Conservation (phyloP, 2,797 vertebrate genomes). For the Taeniopygia guttata region DNA sequence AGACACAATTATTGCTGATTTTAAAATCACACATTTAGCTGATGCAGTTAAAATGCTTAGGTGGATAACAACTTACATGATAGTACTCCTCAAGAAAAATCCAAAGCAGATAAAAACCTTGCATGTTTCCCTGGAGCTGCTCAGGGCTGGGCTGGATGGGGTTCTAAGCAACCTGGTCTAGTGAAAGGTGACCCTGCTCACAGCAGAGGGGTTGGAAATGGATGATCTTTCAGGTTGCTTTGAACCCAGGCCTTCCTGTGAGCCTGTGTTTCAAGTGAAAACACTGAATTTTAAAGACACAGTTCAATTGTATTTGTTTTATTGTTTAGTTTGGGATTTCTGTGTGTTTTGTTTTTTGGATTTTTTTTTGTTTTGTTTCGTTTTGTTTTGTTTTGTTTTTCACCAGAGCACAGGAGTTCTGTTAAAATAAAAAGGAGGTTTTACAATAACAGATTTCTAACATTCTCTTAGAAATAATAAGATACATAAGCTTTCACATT, state of each 20-base stretch:
- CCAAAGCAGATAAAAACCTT: neutral
- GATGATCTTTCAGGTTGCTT: neutral
- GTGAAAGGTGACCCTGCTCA: neutral
- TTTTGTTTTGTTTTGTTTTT: neutral
- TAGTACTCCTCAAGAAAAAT: neutral
- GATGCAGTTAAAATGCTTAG: neutral
- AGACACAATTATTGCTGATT: neutral
- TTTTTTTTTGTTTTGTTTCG: no score
- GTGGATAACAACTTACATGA: neutral
- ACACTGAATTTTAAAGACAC: neutral
- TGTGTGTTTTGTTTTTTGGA: accelerated
- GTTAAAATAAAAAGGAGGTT: neutral
- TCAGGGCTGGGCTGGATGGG: neutral
- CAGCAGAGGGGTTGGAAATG: neutral
- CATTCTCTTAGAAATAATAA: neutral
- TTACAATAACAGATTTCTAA: neutral
- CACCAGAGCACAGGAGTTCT: neutral
- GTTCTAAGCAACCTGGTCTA: neutral
- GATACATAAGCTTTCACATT: neutral
- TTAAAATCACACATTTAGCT: neutral
- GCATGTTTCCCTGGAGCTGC: neutral
- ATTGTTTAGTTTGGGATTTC: neutral
- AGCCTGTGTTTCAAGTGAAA: neutral
- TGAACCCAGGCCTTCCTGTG: neutral
- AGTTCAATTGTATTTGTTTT: neutral